A percentile compares a stretch with the other conserved stretches of the same genome.
Conservation (phyloP, 1,140 invertebrate species). For the Zophobas morio region DNA sequence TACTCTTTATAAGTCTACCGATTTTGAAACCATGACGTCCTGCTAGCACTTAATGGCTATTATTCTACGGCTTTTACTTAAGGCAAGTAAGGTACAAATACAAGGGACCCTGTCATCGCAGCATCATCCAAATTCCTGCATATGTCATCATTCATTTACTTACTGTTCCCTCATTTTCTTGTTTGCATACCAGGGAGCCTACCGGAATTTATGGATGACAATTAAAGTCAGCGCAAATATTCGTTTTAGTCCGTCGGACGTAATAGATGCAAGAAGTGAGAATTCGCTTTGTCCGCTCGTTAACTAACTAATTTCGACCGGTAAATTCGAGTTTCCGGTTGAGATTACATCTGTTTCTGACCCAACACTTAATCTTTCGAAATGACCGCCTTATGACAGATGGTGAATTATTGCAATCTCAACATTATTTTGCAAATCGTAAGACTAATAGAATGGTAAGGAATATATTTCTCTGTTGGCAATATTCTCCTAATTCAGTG, state of each 20-base stretch:
- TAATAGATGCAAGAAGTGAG: constrained; percentile 52
- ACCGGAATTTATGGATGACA: constrained; percentile 55
- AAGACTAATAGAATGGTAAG: no score
- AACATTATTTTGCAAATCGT: no score
- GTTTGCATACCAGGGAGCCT: constrained; percentile 50
- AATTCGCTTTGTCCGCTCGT: constrained; percentile 53
- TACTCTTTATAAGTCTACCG: no score
- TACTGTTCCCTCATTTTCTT: constrained; percentile 34
- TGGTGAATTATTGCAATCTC: constrained; percentile 49
- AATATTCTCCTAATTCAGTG: no score
- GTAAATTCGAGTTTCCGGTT: constrained; percentile 50
- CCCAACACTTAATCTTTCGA: constrained; percentile 55
- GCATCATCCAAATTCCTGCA: constrained; percentile 30
- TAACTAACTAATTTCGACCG: constrained; percentile 53
- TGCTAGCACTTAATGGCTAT: no score
- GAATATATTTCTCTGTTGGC: no score
- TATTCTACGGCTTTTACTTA: neutral
- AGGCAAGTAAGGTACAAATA: neutral
- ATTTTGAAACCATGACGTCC: no score
- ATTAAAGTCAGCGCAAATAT: constrained; percentile 53
- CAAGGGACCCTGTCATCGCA: neutral
- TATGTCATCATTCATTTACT: constrained; percentile 52
- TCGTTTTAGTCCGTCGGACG: constrained; percentile 34
- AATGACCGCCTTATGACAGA: constrained; percentile 55
- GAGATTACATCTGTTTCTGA: constrained; percentile 58